Percentiles rank a stretch among this genome's conserved stretches.
Evolutionary conservation across 2,113 vertebrate genomes (phyloP).

Genomic region (Meleagris gallopavo): DNA sequence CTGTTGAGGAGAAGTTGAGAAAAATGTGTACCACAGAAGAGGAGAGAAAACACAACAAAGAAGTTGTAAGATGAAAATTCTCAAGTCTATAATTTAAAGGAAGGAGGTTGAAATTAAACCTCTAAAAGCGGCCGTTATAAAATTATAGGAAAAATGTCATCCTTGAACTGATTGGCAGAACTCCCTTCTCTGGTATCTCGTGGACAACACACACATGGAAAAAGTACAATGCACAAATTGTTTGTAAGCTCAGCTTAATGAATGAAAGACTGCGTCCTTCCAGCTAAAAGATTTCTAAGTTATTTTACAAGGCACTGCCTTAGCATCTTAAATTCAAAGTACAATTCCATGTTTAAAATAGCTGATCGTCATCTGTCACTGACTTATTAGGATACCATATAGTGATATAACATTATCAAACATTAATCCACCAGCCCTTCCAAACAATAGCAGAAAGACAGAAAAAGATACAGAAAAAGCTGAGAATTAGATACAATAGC

Average conservation of each 20-base stretch:
- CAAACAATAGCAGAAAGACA: not conserved
- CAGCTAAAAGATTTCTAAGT: not conserved
- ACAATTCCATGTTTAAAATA: not conserved
- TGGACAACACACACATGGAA: rapidly evolving
- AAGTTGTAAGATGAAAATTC: not conserved
- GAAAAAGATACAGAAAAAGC: not conserved
- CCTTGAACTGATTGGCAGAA: not conserved
- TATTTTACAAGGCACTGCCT: not conserved
- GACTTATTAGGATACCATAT: not conserved
- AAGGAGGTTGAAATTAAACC: not conserved
- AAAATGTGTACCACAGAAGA: not conserved
- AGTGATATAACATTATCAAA: not conserved
- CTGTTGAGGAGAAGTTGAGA: not conserved
- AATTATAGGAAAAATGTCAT: not conserved
- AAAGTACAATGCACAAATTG: not conserved
- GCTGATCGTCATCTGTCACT: not conserved
- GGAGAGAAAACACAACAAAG: not conserved
- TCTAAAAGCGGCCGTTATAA: not conserved
- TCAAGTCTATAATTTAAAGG: not conserved
- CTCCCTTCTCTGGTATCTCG: not conserved
- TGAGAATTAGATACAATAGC: not conserved
- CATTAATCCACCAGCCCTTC: not conserved
- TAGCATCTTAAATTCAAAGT: not conserved
- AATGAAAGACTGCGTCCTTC: not conserved
- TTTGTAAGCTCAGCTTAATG: not conserved